These are phyloP conservation scores for Dasypolia templi DNA, from an alignment of 2,888 invertebrate species.

Conservation along the genomic window DNA sequence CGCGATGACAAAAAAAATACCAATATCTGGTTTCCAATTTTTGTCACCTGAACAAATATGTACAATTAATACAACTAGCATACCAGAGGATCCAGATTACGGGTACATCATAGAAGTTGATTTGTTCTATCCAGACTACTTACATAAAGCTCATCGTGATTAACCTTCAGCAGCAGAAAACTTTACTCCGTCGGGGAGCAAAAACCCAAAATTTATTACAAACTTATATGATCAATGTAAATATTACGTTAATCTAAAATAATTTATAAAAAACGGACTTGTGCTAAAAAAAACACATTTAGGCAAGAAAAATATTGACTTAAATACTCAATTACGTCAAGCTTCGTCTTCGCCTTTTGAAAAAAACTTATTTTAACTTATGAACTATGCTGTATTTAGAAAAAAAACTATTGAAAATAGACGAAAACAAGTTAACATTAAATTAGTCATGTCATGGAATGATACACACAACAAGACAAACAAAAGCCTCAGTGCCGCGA, in stretches of 20 bases:
- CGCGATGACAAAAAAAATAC: too few species aligned
- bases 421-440: too few species aligned
- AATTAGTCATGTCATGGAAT: too few species aligned
- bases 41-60: not conserved
- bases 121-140: too few species aligned
- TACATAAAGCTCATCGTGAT: constrained; percentile 18
- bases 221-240: constrained; percentile 21
- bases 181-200: not conserved
- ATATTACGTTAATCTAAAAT: constrained; percentile 18
- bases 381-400: constrained; percentile 17
- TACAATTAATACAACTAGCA: not conserved
- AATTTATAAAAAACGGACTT: not conserved
- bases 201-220: constrained; percentile 20
- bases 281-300: not conserved
- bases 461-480: too few species aligned
- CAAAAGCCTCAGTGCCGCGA: too few species aligned
- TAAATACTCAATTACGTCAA: constrained; percentile 20
- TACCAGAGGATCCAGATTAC: not conserved
- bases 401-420: too few species aligned
- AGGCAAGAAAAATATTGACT: constrained; percentile 2
- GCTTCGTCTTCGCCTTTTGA: not conserved
- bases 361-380: constrained; percentile 6
- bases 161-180: constrained; percentile 19
- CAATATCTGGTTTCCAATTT: constrained; percentile 7
- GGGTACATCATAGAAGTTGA: too few species aligned